Base-by-base conservation (phyloP, 2,888 invertebrate genomes). In the Caenorhabditis sinica region DNA sequence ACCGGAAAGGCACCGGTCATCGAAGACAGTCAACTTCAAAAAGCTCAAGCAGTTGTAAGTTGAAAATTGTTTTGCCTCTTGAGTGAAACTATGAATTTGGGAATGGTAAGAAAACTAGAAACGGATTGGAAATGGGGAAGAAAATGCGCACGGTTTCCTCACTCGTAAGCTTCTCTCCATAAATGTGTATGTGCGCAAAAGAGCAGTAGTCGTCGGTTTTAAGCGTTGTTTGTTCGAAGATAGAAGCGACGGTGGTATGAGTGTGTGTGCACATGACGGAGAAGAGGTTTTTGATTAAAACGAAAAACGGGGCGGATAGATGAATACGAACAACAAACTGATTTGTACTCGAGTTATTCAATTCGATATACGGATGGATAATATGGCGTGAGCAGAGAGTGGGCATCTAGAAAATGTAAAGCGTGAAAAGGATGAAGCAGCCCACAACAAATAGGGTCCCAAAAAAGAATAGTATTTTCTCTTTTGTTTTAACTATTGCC, bases 201-300 rank as follows among this genome's bases (percentile, higher is more conserved):
- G 23, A 45, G 58, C 33, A 66, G 66, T 33, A 75, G 75, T 30
- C 28, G 66, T 58, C 58, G 25, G 60, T 53, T 69, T 40, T 40
- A 60, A 69, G 53, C 77, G 77, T 71, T 77, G 77, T 77, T 77
- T 77, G 69, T 71, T 71, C 77, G 63, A 68, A 25, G 60, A 33
- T 36, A 43, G 65, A 61, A 49, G 51, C 66, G 75, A 66, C 33
- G 60, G 15, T 61, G 68, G 60, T 60, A 45, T 60, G 28, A 28
- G 28, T 56, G 56, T 15, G 28, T 56, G 56, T 56, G 49, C 20
- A 28, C 56, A 40, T 28, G 68, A 61, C 30, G 49, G 33, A 61
- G 45, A 76, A 61, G 51, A 53, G 30, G 60, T 69, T 74, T 58
- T 58, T 76, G 68, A 68, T 76, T 68, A 76, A 65, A 76, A 49